Evolutionary conservation across 2,888 invertebrate species (phyloP).

Genomic region (Oligia strigilis): DNA sequence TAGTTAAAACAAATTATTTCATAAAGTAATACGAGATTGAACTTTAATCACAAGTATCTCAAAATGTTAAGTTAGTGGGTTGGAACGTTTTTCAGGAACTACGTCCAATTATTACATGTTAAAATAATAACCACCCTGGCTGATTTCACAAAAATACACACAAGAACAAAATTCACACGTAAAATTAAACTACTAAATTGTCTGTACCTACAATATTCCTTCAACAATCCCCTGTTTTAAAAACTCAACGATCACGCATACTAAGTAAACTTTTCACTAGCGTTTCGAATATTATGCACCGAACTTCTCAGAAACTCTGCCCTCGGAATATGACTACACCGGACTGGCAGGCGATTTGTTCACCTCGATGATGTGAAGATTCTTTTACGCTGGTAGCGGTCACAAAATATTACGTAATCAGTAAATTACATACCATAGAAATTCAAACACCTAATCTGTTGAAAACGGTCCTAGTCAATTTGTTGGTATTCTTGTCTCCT

Average conservation of each 20-base stretch:
- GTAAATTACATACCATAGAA: constrained; percentile 30
- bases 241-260: constrained; percentile 5
- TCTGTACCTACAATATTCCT: constrained; percentile 8
- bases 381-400: constrained; percentile 7
- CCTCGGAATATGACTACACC: not conserved
- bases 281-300: not conserved
- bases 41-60: no score
- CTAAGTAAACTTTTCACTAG: not conserved
- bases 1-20: no score
- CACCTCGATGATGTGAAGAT: not conserved
- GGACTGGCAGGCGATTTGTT: not conserved
- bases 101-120: no score
- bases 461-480: constrained; percentile 83
- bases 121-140: no score
- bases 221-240: constrained; percentile 8
- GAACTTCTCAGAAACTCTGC: not conserved
- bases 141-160: no score
- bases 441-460: constrained; percentile 83
- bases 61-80: no score
- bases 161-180: constrained; percentile 8
- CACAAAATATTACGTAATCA: constrained; percentile 30
- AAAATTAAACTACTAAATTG: constrained; percentile 3
- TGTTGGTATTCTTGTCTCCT: constrained; percentile 78
- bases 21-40: no score
- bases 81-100: no score